A percentile compares a stretch with the other conserved stretches of the same genome.
These are phyloP conservation scores for Coryphaenoides rupestris DNA, from an alignment of 2,113 vertebrate genomes.

Conservation along the genomic window DNA sequence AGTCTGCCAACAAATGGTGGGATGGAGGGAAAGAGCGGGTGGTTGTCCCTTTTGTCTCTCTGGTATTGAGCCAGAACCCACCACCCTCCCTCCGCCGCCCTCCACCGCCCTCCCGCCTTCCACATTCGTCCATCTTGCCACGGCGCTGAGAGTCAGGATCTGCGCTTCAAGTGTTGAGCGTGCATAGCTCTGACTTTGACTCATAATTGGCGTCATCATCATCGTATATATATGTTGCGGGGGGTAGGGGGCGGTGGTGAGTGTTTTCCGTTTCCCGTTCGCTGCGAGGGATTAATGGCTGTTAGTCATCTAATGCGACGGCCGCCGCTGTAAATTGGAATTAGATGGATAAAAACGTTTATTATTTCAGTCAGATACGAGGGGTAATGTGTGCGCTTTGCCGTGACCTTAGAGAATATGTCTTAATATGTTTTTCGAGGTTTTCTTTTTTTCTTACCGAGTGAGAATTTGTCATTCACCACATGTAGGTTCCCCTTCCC, in stretches of 20 bases:
- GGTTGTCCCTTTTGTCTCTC: conserved; percentile 37
- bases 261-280: neutral
- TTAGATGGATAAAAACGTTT: conserved; percentile 37
- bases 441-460: conserved; percentile 20
- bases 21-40: conserved; percentile 39
- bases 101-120: neutral
- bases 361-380: conserved; percentile 35
- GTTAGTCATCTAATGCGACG: conserved; percentile 33
- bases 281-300: conserved; percentile 32
- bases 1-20: conserved; percentile 47
- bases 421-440: too few species aligned
- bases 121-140: neutral
- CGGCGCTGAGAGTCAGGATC: neutral
- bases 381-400: conserved; percentile 20
- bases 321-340: conserved; percentile 43
- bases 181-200: conserved; percentile 17
- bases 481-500: conserved; percentile 19
- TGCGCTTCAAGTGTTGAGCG: conserved; percentile 11
- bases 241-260: conserved; percentile 31
- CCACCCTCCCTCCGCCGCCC: conserved; percentile 23
- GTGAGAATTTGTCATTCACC: too few species aligned
- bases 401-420: conserved; percentile 11
- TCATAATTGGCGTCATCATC: conserved; percentile 35
- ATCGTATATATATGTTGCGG: conserved; percentile 32
- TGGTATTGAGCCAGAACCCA: conserved; percentile 35